A percentile compares a stretch with the other conserved stretches of the same genome.
These are phyloP conservation scores for Dreissena rostriformis DNA, from an alignment of 1,140 invertebrate genomes.

Conservation along the genomic window DNA sequence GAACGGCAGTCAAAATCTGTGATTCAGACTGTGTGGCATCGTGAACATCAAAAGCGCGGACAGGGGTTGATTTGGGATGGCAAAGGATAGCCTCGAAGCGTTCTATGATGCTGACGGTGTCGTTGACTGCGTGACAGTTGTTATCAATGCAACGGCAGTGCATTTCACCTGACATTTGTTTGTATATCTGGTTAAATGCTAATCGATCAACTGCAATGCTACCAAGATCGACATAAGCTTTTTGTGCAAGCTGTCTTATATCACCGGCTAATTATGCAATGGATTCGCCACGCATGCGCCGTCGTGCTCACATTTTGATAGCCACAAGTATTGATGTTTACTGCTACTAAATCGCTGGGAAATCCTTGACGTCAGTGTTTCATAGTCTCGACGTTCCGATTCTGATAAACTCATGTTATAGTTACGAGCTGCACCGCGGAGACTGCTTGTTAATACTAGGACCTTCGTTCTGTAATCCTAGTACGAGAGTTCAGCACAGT, in stretches of 20 bases:
- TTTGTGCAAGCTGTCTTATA: background rate
- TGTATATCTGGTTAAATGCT: constrained; percentile 18
- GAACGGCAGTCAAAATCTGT: background rate
- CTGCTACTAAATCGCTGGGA: background rate
- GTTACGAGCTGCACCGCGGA: background rate
- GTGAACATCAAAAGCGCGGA: background rate
- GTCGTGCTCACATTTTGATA: constrained; percentile 4
- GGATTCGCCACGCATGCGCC: background rate
- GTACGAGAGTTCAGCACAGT: constrained; percentile 11
- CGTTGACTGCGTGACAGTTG: background rate
- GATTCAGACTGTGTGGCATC: background rate
- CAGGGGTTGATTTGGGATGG: background rate
- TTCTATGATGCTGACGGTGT: constrained; percentile 1
- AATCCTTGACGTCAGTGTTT: background rate
- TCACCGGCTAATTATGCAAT: background rate
- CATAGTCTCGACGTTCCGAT: background rate
- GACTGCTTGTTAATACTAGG: background rate
- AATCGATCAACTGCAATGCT: background rate
- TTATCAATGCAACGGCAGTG: constrained; percentile 20
- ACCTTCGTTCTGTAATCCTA: constrained; percentile 1
- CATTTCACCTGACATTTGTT: background rate
- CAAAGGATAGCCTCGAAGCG: background rate
- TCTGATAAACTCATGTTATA: constrained; percentile 16
- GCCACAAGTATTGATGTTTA: background rate
- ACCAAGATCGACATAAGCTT: background rate